These are phyloP conservation scores for Bombus turneri DNA, from an alignment of 1,140 invertebrate genomes.

Conservation along the genomic window DNA sequence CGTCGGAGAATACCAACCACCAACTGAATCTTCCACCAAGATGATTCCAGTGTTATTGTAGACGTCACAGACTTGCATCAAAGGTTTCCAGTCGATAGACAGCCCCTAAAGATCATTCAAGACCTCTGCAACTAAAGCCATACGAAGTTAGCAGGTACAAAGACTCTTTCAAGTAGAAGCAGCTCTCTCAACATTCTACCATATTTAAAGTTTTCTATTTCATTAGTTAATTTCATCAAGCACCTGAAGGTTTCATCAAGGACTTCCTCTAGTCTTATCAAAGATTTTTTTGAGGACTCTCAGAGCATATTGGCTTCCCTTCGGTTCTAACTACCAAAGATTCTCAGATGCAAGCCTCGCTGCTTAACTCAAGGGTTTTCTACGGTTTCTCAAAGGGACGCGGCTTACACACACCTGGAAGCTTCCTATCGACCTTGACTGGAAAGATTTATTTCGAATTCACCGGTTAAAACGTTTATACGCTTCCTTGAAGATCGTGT, in stretches of 20 bases:
- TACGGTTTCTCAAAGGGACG: not conserved
- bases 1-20: not conserved
- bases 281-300: not conserved
- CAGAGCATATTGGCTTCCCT: not conserved
- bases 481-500: slow-evolving; percentile 7
- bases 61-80: not conserved
- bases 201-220: not conserved
- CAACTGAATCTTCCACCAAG: not conserved
- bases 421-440: not conserved
- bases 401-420: not conserved
- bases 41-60: too few relatives aligned
- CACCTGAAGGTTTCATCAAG: not conserved
- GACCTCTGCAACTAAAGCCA: not conserved
- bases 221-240: not conserved
- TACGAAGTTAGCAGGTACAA: not conserved
- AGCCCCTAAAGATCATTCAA: too few relatives aligned
- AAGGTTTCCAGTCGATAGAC: not conserved
- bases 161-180: not conserved
- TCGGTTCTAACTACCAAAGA: not conserved
- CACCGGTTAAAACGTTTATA: not conserved
- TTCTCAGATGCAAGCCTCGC: not conserved
- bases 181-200: not conserved
- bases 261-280: not conserved
- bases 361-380: not conserved
- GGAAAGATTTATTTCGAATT: not conserved